phyloP scores from a whole-genome alignment of 2,113 vertebrate species.

The Uropsilus gracilis region DNA sequence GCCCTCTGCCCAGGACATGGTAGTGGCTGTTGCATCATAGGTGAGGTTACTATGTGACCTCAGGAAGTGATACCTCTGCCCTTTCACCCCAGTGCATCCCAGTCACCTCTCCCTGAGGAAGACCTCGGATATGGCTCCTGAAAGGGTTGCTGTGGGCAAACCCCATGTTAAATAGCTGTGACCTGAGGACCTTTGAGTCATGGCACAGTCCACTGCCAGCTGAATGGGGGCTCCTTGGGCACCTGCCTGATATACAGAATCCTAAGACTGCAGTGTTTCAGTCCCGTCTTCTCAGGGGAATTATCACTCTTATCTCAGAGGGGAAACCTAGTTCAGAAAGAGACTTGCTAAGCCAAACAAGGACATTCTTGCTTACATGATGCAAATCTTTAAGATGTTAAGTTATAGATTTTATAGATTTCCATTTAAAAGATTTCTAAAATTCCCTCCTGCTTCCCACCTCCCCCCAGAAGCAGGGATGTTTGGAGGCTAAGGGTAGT shows the following conservation, averaged over 20 bases:
- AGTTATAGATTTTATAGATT: constrained; percentile 16
- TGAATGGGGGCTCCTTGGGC: not conserved
- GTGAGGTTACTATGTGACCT: not conserved
- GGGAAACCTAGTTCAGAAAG: not conserved
- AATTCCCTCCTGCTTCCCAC: not conserved
- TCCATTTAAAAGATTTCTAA: not conserved
- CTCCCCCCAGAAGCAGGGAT: not conserved
- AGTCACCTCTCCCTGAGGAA: not conserved
- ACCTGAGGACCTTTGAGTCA: not conserved
- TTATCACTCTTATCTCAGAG: not conserved
- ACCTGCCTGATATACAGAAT: not conserved
- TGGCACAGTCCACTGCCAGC: not conserved
- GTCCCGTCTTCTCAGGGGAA: not conserved
- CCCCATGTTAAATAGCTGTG: not conserved
- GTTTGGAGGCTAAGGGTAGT: accelerated
- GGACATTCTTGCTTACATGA: too few relatives aligned
- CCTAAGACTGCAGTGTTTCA: not conserved
- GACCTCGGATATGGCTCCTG: not conserved
- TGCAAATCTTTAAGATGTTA: not conserved
- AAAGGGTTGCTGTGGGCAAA: not conserved
- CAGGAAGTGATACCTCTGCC: constrained; percentile 13
- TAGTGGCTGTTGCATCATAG: constrained; percentile 23
- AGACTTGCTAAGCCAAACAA: not conserved
- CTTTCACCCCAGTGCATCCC: not conserved
- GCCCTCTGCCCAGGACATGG: not conserved